These are phyloP conservation scores for Anas bernieri DNA, from an alignment of 2,797 vertebrate species.

Conservation along the genomic window DNA sequence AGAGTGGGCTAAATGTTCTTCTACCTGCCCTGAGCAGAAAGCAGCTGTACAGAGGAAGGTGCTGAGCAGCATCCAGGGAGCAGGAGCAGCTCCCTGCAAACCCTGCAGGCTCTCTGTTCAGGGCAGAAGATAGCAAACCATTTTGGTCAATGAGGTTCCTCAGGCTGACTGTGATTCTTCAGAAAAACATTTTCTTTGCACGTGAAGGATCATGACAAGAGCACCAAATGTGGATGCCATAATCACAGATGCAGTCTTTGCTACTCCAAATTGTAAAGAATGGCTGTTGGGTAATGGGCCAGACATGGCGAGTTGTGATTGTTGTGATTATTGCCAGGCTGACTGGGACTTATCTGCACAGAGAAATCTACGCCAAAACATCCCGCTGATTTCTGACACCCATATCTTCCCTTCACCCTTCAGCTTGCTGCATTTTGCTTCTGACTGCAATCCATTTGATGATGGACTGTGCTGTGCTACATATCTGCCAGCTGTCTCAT, in stretches of 20 bases:
- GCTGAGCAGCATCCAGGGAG: not conserved
- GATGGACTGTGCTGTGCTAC: not conserved
- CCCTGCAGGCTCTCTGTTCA: not conserved
- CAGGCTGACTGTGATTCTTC: not conserved
- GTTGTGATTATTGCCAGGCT: not conserved
- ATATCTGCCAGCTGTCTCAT: not conserved
- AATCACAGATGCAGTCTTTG: not conserved
- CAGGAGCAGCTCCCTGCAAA: not conserved
- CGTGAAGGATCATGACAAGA: not conserved
- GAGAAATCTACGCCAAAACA: not conserved
- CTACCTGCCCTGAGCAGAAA: not conserved
- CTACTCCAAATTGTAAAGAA: not conserved
- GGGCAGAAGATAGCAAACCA: not conserved
- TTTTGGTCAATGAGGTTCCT: not conserved
- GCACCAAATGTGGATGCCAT: not conserved
- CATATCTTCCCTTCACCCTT: not conserved
- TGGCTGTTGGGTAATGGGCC: not conserved
- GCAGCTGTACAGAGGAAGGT: not conserved
- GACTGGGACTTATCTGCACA: too few species aligned
- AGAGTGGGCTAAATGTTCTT: not conserved
- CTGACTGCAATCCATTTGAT: rapidly evolving
- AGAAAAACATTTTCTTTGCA: not conserved
- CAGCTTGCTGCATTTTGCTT: not conserved
- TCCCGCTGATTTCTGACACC: not conserved
- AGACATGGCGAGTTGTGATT: not conserved